Conservation (phyloP, 2,888 invertebrate genomes). For the Diaperis boleti region DNA sequence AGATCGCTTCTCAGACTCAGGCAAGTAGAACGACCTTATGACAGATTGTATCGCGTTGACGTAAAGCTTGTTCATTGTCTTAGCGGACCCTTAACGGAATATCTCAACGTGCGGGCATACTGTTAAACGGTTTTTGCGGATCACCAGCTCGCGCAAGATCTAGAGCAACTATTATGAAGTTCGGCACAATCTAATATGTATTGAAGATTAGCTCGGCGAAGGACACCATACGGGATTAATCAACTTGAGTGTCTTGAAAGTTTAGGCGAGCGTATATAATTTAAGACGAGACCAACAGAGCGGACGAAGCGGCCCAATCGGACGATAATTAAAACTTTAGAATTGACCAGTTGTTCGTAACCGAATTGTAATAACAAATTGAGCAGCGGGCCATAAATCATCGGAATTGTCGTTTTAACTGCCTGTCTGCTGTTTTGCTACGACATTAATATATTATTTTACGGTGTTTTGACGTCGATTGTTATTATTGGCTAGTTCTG, state of each 20-base stretch:
- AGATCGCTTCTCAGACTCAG: conserved; percentile 43
- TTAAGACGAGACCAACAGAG: background rate
- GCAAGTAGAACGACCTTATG: conserved; percentile 45
- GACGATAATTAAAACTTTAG: background rate
- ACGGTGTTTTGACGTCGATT: background rate
- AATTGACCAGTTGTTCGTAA: background rate
- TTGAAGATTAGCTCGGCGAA: conserved; percentile 23
- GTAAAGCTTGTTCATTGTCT: conserved; percentile 45
- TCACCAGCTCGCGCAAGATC: conserved; percentile 21
- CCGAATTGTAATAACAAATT: background rate
- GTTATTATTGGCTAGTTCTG: background rate
- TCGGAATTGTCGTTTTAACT: conserved; percentile 3
- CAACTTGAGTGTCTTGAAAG: conserved; percentile 22
- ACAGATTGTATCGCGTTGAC: conserved; percentile 47
- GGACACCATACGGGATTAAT: conserved; percentile 32
- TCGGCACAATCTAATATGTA: conserved; percentile 30
- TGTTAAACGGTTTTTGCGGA: conserved; percentile 45
- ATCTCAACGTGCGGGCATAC: conserved; percentile 42
- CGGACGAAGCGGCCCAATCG: background rate
- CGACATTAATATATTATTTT: conserved; percentile 1
- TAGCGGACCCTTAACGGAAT: conserved; percentile 23
- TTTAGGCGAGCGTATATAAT: conserved; percentile 16
- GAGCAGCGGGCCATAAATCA: background rate
- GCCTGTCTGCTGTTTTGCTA: background rate
- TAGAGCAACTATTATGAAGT: conserved; percentile 40